These are phyloP conservation scores for Hozukius guyotensis DNA, from an alignment of 2,797 vertebrate species.

Conservation along the genomic window DNA sequence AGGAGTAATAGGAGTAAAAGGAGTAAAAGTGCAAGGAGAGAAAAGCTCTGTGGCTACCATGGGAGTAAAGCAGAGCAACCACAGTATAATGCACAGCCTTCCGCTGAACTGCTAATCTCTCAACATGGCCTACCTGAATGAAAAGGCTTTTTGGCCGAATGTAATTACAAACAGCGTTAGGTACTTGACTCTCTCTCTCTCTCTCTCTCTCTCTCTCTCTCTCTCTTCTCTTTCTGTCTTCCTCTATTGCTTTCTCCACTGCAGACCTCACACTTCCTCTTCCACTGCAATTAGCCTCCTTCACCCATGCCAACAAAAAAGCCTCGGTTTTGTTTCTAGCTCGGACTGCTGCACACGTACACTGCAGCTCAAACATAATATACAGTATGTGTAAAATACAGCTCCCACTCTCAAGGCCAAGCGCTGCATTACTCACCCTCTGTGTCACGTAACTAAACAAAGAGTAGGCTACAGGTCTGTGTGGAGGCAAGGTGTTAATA, in stretches of 20 bases:
- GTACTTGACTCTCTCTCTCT: background rate
- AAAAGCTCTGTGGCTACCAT: constrained; percentile 3
- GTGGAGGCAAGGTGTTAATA: constrained; percentile 30
- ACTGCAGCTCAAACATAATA: background rate
- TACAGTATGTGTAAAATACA: constrained; percentile 7
- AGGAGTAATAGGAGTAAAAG: background rate
- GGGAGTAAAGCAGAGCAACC: constrained; percentile 19
- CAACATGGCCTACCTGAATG: constrained; percentile 30
- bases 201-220: too few relatives aligned
- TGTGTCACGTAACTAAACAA: constrained; percentile 37
- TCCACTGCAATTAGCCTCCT: constrained; percentile 45
- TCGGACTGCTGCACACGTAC: constrained; percentile 8
- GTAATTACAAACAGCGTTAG: constrained; percentile 61
- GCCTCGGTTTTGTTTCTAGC: background rate
- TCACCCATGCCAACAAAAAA: constrained; percentile 49
- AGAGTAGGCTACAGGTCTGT: constrained; percentile 3
- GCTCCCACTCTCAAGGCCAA: constrained; percentile 56
- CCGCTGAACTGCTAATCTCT: constrained; percentile 40
- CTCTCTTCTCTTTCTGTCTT: background rate
- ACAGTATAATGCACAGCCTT: background rate
- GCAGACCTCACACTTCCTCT: constrained; percentile 33
- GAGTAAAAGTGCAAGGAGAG: background rate
- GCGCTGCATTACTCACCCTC: constrained; percentile 55
- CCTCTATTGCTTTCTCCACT: background rate
- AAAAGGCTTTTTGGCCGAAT: constrained; percentile 55